phyloP scores from a whole-genome alignment of 2,888 invertebrate genomes.

The Harpalus rubripes region DNA sequence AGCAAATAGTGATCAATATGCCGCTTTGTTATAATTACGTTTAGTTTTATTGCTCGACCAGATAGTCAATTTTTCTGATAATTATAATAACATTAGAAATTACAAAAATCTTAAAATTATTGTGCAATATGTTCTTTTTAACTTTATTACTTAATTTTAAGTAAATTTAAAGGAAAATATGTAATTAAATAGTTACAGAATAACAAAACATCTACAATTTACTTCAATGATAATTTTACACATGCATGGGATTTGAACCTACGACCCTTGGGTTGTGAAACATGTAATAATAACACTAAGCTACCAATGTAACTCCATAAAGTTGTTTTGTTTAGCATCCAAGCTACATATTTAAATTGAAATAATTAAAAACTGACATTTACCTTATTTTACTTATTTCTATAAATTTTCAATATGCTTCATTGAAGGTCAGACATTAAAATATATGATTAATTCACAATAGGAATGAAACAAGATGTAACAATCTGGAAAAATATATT shows the following conservation, averaged over 20 bases:
- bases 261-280: conserved; percentile 16
- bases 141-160: conserved; percentile 16
- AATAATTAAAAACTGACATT: neutral
- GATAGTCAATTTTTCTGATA: too few relatives aligned
- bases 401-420: neutral
- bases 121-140: conserved; percentile 3
- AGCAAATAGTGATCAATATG: too few relatives aligned
- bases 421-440: conserved; percentile 3
- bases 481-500: conserved; percentile 10
- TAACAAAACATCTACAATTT: neutral
- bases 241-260: conserved; percentile 47
- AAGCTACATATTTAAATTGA: neutral
- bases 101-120: conserved; percentile 15
- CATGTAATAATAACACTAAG: conserved; percentile 14
- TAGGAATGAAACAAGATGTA: conserved; percentile 7
- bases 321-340: neutral
- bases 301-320: conserved; percentile 1
- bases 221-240: conserved; percentile 16
- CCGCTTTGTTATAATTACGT: too few relatives aligned
- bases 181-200: neutral
- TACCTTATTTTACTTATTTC: neutral
- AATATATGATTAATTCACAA: conserved; percentile 15
- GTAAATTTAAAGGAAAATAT: neutral
- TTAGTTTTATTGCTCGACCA: too few relatives aligned
- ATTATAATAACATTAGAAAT: conserved; percentile 15